phyloP scores from a whole-genome alignment of 2,797 vertebrate genomes.

The Sebastiscus tertius region DNA sequence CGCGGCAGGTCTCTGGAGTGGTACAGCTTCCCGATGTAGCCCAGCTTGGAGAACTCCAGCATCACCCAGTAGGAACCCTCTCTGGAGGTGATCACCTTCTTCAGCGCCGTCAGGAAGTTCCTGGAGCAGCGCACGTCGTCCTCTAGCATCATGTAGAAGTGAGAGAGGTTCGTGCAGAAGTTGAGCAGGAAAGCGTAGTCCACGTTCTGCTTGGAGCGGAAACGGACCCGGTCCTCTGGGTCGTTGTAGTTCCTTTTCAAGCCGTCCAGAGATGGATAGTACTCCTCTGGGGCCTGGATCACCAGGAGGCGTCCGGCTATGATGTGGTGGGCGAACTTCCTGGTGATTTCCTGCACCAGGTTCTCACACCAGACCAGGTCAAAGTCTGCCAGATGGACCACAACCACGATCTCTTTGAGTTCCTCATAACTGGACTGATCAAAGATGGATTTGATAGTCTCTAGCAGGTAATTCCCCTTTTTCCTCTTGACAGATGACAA shows the following conservation, averaged over 20 bases:
- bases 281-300: conserved; percentile 93
- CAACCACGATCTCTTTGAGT: conserved; percentile 95
- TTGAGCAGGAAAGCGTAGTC: conserved; percentile 98
- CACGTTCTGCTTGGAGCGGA: conserved; percentile 98
- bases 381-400: conserved; percentile 96
- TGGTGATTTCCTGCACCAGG: conserved; percentile 92
- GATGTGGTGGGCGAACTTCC: conserved; percentile 97
- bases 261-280: conserved; percentile 93
- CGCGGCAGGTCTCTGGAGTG: conserved; percentile 94
- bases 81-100: conserved; percentile 95
- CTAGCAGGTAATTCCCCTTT: conserved; percentile 95
- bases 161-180: conserved; percentile 96
- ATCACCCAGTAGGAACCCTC: conserved; percentile 98
- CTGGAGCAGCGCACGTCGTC: conserved; percentile 96
- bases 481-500: conserved; percentile 95
- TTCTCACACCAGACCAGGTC: conserved; percentile 92
- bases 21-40: conserved; percentile 98
- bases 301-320: conserved; percentile 95
- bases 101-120: conserved; percentile 95
- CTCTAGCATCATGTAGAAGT: conserved; percentile 98
- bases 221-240: conserved; percentile 94
- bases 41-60: conserved; percentile 98
- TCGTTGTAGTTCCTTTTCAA: conserved; percentile 99
- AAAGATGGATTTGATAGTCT: conserved; percentile 99
- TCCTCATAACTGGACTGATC: conserved; percentile 99